Percentiles rank a stretch among this genome's conserved stretches.
Evolutionary conservation across 2,888 invertebrate genomes (phyloP).

Genomic region (Amphipoea lucens): DNA sequence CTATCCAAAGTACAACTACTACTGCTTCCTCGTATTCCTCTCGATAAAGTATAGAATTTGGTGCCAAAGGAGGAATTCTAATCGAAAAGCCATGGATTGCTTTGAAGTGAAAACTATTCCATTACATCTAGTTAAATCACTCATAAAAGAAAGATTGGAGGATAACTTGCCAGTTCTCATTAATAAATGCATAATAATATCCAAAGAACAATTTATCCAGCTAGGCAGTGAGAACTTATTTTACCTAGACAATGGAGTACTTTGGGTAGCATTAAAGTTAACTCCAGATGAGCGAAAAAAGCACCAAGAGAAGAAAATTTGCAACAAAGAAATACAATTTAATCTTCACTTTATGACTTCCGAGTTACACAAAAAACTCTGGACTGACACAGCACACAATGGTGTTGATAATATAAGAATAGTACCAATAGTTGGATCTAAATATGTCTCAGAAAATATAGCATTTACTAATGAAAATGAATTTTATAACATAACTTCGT

Average conservation of each 20-base stretch:
- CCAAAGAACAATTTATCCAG: slow-evolving; percentile 83
- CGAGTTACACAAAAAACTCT: slow-evolving; percentile 83
- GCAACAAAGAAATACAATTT: slow-evolving; percentile 73
- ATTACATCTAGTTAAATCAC: slow-evolving; percentile 69
- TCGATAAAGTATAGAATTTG: slow-evolving; percentile 85
- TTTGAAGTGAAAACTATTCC: slow-evolving; percentile 79
- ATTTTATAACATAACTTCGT: slow-evolving; percentile 77
- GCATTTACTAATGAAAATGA: slow-evolving; percentile 82
- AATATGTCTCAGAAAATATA: slow-evolving; percentile 74
- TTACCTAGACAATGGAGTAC: slow-evolving; percentile 84
- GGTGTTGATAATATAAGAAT: slow-evolving; percentile 78
- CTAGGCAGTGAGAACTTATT: slow-evolving; percentile 86
- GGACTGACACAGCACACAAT: slow-evolving; percentile 72
- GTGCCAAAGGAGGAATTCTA: slow-evolving; percentile 67
- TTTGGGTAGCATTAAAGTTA: slow-evolving; percentile 85
- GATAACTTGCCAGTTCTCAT: slow-evolving; percentile 76
- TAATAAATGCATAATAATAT: slow-evolving; percentile 84
- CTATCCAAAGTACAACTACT: slow-evolving; percentile 87
- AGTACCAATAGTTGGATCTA: slow-evolving; percentile 82
- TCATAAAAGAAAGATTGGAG: slow-evolving; percentile 76
- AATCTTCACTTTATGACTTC: slow-evolving; percentile 80
- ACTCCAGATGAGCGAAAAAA: slow-evolving; percentile 75
- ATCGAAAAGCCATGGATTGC: slow-evolving; percentile 74
- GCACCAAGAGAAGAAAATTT: slow-evolving; percentile 69
- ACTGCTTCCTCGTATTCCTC: slow-evolving; percentile 84